These are phyloP conservation scores for Gasteruption jaculator DNA, from an alignment of 2,888 invertebrate genomes.

Conservation along the genomic window DNA sequence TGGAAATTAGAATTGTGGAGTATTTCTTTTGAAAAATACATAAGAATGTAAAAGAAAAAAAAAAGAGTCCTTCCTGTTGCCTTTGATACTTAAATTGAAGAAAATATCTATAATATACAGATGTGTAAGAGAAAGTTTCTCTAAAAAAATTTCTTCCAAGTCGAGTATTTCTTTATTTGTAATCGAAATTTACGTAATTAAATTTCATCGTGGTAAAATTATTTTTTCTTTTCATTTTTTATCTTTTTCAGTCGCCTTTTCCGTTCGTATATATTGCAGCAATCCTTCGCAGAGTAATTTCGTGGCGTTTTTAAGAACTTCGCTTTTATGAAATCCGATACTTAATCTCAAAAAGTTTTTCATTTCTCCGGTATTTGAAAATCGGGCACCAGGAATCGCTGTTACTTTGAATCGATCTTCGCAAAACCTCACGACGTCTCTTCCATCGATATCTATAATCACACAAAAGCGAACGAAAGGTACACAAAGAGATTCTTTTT, in stretches of 20 bases:
- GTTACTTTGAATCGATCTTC: constrained; percentile 50
- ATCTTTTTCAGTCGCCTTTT: background rate
- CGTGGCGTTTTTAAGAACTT: constrained; percentile 44
- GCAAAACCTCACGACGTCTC: constrained; percentile 50
- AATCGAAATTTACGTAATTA: background rate
- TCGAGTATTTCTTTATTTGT: background rate
- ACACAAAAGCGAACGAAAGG: too few species aligned
- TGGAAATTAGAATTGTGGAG: too few species aligned
- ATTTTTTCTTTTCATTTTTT: background rate
- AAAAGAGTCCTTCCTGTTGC: too few species aligned
- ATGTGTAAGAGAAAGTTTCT: too few species aligned
- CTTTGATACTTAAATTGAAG: too few species aligned
- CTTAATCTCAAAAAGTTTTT: constrained; percentile 53
- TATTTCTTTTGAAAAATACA: too few species aligned
- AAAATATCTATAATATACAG: too few species aligned
- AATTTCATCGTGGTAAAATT: background rate
- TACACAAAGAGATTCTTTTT: constrained; percentile 4
- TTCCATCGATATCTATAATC: constrained; percentile 42
- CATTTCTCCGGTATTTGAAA: constrained; percentile 45
- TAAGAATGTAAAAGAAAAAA: too few species aligned
- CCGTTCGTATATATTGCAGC: constrained; percentile 33
- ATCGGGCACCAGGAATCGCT: constrained; percentile 51
- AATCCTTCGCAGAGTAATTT: constrained; percentile 48
- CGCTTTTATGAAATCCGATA: constrained; percentile 53
- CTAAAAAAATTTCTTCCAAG: too few species aligned